These are phyloP conservation scores for Platycercus adscitus DNA, from an alignment of 2,113 vertebrate genomes.

Conservation along the genomic window DNA sequence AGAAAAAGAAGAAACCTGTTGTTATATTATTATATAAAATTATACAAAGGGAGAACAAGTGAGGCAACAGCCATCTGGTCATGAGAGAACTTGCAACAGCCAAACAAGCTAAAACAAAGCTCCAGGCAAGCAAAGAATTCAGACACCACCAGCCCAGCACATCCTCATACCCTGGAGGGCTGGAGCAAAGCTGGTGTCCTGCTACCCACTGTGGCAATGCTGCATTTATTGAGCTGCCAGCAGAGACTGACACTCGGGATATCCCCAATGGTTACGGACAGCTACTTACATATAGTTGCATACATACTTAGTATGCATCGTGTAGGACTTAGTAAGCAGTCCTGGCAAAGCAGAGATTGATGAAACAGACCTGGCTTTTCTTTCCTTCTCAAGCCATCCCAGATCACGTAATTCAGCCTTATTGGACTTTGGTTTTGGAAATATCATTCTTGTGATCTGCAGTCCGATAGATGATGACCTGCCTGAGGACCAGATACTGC, in stretches of 20 bases:
- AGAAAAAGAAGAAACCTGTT: background rate
- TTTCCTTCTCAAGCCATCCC: background rate
- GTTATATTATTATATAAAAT: background rate
- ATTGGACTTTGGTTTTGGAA: background rate
- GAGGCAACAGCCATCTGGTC: background rate
- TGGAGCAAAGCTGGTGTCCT: background rate
- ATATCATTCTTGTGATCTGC: background rate
- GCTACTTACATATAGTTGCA: background rate
- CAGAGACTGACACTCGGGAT: rapidly evolving
- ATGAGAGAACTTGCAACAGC: background rate
- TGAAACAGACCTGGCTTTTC: background rate
- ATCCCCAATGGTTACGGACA: background rate
- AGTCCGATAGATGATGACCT: background rate
- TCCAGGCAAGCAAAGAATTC: background rate
- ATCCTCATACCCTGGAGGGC: background rate
- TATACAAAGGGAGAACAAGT: background rate
- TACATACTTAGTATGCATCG: background rate
- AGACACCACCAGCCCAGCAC: background rate
- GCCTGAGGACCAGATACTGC: background rate
- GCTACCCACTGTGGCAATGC: rapidly evolving
- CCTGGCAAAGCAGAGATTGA: background rate
- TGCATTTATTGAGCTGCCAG: background rate
- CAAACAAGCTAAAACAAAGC: background rate
- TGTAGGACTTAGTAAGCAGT: background rate
- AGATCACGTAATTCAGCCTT: background rate